Percentiles rank a stretch among this genome's conserved stretches.
These are phyloP conservation scores for Parus major DNA, from an alignment of 2,113 vertebrate species.

Conservation along the genomic window DNA sequence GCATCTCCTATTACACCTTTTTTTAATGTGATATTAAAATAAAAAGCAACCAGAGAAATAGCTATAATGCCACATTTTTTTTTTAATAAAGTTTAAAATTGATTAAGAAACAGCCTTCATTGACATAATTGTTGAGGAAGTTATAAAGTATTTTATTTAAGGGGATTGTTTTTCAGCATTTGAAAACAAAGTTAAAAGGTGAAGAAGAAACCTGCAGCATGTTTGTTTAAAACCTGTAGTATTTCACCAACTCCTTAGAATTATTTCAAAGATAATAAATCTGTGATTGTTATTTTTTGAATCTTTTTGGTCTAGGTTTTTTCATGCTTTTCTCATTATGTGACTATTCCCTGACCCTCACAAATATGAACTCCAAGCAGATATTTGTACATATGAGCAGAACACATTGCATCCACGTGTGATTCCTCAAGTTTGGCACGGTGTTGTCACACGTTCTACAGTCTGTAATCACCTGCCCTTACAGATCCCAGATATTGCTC, in stretches of 20 bases:
- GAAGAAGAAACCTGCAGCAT: not conserved
- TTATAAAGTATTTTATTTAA: not conserved
- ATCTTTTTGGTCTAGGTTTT: not conserved
- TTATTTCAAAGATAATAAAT: not conserved
- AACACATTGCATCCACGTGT: not conserved
- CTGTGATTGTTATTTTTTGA: not conserved
- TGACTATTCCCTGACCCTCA: not conserved
- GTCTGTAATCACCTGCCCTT: not conserved
- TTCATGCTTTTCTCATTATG: not conserved
- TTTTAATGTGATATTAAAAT: not conserved
- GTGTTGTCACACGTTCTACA: rapidly evolving
- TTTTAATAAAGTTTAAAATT: not conserved
- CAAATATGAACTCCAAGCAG: not conserved
- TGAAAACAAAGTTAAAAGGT: not conserved
- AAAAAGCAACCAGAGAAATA: not conserved
- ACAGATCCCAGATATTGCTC: not conserved
- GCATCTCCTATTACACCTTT: not conserved
- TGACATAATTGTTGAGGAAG: not conserved
- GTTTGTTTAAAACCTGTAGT: not conserved
- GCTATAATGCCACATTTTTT: not conserved
- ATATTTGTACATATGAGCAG: not conserved
- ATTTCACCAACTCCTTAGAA: not conserved
- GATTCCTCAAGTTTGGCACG: not conserved
- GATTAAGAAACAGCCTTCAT: not conserved
- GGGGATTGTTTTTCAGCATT: not conserved